Percentiles rank a stretch among this genome's conserved stretches.
phyloP scores from a whole-genome alignment of 1,140 invertebrate species.

The Musca vetustissima region DNA sequence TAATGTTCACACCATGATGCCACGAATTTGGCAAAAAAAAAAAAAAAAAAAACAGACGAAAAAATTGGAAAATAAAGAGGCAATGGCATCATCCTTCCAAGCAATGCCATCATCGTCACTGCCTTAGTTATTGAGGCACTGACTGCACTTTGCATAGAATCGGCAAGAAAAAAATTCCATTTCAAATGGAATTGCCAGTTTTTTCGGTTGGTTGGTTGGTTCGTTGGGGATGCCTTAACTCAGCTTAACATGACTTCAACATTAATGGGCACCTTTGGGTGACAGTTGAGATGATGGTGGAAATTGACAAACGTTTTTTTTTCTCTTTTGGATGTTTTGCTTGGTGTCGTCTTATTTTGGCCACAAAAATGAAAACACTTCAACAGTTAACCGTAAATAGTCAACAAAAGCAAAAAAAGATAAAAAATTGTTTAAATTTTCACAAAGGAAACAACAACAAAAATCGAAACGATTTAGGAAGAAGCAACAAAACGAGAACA shows the following conservation, averaged over 20 bases:
- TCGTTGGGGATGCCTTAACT: background rate
- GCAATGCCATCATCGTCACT: background rate
- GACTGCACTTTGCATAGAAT: conserved; percentile 9
- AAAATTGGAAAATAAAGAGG: no score
- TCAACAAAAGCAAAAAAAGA: background rate
- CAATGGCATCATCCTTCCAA: background rate
- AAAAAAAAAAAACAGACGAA: no score
- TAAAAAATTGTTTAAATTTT: conserved; percentile 8
- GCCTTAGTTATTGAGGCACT: no score
- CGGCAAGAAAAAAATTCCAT: background rate
- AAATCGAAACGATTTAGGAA: no score
- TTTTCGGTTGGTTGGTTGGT: background rate
- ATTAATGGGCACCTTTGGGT: conserved; percentile 14
- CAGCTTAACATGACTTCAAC: background rate
- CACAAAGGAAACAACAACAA: no score
- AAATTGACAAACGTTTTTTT: conserved; percentile 10
- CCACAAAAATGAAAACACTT: no score
- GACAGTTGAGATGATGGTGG: background rate
- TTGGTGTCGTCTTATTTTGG: no score
- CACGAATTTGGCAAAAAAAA: background rate
- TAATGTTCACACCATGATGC: conserved; percentile 20
- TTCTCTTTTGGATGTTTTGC: no score
- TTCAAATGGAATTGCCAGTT: no score
- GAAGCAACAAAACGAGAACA: background rate
- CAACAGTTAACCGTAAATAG: background rate